phyloP scores from a whole-genome alignment of 2,113 vertebrate genomes.

The Paratilapia polleni region DNA sequence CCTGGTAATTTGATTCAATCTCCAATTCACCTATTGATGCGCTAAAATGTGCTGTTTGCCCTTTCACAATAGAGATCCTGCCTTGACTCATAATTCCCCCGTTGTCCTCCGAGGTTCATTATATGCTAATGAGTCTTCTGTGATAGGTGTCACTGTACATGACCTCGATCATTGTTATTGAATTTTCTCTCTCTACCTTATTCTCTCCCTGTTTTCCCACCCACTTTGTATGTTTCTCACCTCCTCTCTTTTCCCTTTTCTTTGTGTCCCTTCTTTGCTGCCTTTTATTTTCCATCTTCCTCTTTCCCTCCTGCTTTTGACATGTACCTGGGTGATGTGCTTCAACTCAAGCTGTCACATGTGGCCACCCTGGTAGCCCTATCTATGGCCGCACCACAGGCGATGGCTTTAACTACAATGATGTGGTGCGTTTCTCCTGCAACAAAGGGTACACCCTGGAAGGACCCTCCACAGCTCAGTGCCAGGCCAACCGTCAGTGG shows the following conservation, averaged over 20 bases:
- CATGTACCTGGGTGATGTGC: background rate
- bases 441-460: conserved; percentile 95
- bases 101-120: conserved; percentile 57
- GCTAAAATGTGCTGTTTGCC: conserved; percentile 27
- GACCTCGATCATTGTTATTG: conserved; percentile 48
- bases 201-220: background rate
- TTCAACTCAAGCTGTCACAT: conserved; percentile 88
- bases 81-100: conserved; percentile 21
- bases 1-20: conserved; percentile 34
- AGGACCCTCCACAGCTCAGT: conserved; percentile 93
- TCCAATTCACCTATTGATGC: conserved; percentile 33
- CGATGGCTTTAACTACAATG: conserved; percentile 95
- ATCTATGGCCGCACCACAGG: conserved; percentile 95
- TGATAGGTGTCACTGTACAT: conserved; percentile 47
- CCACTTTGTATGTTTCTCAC: background rate
- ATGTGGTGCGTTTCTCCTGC: conserved; percentile 92
- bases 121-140: conserved; percentile 63
- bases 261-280: background rate
- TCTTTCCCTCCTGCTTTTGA: background rate
- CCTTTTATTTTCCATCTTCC: background rate
- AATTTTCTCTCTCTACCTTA: conserved; percentile 26
- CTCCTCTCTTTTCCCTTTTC: background rate
- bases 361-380: conserved; percentile 95
- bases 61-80: conserved; percentile 20
- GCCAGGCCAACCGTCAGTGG: conserved; percentile 94